Evolutionary conservation across 2,888 invertebrate genomes (phyloP).

Genomic region (Willowsia nigromaculata): DNA sequence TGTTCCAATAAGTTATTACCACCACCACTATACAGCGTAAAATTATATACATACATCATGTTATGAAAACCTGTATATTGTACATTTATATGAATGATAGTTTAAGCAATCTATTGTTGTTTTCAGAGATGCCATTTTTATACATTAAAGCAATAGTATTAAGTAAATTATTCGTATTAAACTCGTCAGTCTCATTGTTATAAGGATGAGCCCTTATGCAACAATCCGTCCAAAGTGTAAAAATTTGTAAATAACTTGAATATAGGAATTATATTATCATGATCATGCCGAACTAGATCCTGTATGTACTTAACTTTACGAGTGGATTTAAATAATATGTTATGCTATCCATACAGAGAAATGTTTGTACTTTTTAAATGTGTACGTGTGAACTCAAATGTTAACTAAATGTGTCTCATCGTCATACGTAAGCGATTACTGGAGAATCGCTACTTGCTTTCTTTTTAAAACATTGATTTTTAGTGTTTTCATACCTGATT

Average conservation of each 20-base stretch:
- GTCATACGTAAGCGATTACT: background rate
- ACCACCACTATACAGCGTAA: too few relatives aligned
- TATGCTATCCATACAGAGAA: too few relatives aligned
- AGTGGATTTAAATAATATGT: too few relatives aligned
- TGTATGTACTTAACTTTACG: too few relatives aligned
- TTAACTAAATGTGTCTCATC: background rate
- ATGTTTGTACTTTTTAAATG: too few relatives aligned
- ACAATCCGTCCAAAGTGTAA: slow-evolving; percentile 60
- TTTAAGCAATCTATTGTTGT: slow-evolving; percentile 24
- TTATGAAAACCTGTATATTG: background rate
- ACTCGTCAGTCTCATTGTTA: slow-evolving; percentile 27
- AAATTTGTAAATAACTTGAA: background rate
- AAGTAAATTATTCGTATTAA: background rate
- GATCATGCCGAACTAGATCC: too few relatives aligned
- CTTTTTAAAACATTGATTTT: background rate
- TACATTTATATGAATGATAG: background rate
- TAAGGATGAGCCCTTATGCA: slow-evolving; percentile 58
- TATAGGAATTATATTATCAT: background rate
- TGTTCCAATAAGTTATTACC: slow-evolving; percentile 2
- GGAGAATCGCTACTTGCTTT: background rate
- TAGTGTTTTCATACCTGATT: background rate
- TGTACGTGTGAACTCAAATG: too few relatives aligned
- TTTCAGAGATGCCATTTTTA: slow-evolving; percentile 11
- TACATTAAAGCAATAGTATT: background rate
- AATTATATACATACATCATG: background rate